phyloP scores from a whole-genome alignment of 2,113 vertebrate genomes.

The Meles meles region DNA sequence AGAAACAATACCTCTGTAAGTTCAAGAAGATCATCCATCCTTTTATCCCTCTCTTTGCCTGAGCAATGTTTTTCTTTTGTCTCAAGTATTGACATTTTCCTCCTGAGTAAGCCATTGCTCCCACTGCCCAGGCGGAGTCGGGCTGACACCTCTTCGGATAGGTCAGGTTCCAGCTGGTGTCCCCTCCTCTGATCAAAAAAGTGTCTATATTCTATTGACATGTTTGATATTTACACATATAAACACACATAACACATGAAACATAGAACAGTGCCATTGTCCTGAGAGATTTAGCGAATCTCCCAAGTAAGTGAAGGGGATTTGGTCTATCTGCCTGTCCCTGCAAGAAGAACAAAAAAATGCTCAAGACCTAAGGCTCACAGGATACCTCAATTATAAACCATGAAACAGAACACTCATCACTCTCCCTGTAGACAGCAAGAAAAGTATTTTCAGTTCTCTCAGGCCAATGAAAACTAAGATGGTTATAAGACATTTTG shows the following conservation, averaged over 20 bases:
- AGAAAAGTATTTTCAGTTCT: constrained; percentile 34
- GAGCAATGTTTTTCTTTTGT: constrained; percentile 66
- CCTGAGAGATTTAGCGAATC: not conserved
- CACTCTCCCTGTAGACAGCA: not conserved
- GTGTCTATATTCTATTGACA: constrained; percentile 24
- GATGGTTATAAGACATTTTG: not conserved
- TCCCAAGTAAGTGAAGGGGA: not conserved
- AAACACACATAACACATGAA: not conserved
- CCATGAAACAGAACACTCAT: not conserved
- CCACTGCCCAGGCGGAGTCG: constrained; percentile 86
- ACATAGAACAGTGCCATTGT: constrained; percentile 29
- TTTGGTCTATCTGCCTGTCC: not conserved
- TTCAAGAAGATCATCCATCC: constrained; percentile 83
- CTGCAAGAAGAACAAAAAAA: not conserved
- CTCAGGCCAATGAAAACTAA: constrained; percentile 5
- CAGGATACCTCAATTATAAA: not conserved
- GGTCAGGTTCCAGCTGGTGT: constrained; percentile 83
- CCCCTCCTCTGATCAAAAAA: constrained; percentile 74
- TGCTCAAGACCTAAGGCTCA: not conserved
- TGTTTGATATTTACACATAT: constrained; percentile 27
- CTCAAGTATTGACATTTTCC: constrained; percentile 63
- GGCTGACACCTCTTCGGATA: constrained; percentile 89
- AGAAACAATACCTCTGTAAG: constrained; percentile 80
- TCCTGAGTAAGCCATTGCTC: constrained; percentile 60
- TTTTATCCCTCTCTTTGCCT: constrained; percentile 76